Evolutionary conservation across 2,797 vertebrate species (phyloP).

Genomic region (Avahi laniger): DNA sequence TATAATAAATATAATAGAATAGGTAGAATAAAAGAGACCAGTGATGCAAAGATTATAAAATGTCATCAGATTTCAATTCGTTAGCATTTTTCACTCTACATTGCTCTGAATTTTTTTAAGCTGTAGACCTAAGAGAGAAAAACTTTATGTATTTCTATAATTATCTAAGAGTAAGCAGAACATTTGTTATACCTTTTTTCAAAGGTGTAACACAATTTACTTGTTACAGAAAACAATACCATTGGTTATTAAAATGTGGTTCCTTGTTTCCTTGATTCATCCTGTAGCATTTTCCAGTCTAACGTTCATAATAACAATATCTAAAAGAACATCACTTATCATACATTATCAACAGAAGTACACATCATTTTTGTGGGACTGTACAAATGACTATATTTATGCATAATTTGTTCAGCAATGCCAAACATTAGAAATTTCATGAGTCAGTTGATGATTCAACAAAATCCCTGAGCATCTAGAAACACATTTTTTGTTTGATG

Average conservation of each 20-base stretch:
- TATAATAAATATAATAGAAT: not conserved
- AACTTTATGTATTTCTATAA: not conserved
- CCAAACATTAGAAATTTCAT: not conserved
- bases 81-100: not conserved
- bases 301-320: not conserved
- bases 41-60: not conserved
- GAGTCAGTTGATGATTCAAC: constrained; percentile 8
- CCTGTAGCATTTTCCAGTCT: not conserved
- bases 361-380: not conserved
- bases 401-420: not conserved
- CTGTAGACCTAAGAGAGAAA: not conserved
- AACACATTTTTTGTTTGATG: not conserved
- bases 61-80: not conserved
- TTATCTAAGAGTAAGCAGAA: not conserved
- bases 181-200: not conserved
- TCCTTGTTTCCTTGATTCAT: not conserved
- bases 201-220: not conserved
- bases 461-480: not conserved
- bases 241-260: not conserved
- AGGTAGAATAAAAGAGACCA: not conserved
- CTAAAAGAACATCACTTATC: constrained; percentile 39
- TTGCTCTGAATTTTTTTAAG: not conserved
- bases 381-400: not conserved
- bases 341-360: not conserved
- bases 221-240: not conserved